Evolutionary conservation across 2,113 vertebrate genomes (phyloP).

Genomic region (Mesoclemmys tuberculata): DNA sequence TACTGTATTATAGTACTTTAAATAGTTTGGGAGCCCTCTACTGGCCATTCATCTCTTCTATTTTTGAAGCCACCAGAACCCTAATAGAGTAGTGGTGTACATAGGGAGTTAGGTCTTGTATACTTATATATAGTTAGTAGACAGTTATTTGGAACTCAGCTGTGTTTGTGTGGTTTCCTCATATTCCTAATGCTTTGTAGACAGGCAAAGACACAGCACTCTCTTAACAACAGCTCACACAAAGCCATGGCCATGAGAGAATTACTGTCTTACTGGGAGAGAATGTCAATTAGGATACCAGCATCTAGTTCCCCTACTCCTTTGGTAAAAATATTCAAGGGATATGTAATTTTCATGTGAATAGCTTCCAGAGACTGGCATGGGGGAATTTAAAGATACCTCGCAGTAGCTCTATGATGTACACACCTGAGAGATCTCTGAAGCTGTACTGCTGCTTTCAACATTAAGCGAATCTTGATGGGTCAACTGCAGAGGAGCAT

Average conservation of each 20-base stretch:
- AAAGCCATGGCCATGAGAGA: neutral
- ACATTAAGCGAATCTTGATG: neutral
- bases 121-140: neutral
- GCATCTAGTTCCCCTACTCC: neutral
- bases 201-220: too few species aligned
- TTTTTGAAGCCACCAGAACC: neutral
- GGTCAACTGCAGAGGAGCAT: neutral
- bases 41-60: too few species aligned
- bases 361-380: neutral
- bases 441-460: neutral
- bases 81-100: neutral
- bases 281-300: neutral
- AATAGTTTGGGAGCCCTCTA: neutral
- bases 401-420: neutral
- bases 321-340: neutral
- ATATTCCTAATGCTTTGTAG: too few species aligned
- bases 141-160: neutral
- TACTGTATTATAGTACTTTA: neutral
- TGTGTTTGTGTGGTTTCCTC: neutral
- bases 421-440: constrained; percentile 22
- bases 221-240: neutral
- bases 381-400: neutral
- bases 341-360: neutral
- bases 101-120: accelerated
- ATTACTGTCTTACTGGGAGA: too few species aligned